Percentiles rank a stretch among this genome's conserved stretches.
phyloP scores from a whole-genome alignment of 2,113 vertebrate genomes.

The Platanista minor region DNA sequence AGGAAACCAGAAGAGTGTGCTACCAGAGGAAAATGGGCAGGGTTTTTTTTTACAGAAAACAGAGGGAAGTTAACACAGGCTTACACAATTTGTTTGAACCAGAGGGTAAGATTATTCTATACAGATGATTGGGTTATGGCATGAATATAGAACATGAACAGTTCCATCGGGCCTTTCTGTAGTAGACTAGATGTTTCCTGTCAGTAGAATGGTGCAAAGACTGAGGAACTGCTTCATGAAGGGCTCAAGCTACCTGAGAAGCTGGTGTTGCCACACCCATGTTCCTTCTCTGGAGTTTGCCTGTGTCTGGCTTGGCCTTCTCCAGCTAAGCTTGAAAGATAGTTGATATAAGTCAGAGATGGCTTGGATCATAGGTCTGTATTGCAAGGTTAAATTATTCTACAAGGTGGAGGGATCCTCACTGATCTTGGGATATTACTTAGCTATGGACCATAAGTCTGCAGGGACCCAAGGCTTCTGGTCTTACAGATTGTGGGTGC shows the following conservation, averaged over 20 bases:
- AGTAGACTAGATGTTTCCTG: not conserved
- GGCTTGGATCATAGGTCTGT: not conserved
- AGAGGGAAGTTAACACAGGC: not conserved
- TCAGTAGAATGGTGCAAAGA: not conserved
- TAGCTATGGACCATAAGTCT: not conserved
- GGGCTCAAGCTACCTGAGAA: not conserved
- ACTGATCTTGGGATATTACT: not conserved
- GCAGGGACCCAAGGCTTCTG: fast-evolving
- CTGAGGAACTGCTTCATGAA: not conserved
- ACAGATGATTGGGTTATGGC: not conserved
- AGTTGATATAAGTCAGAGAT: not conserved
- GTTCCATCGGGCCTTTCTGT: too few species aligned
- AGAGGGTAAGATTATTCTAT: not conserved
- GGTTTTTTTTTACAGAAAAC: not conserved
- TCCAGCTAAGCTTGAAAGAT: not conserved
- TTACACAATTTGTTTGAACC: not conserved
- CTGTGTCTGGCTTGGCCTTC: not conserved
- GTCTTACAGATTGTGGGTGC: not conserved
- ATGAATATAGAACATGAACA: not conserved
- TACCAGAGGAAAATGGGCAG: too few species aligned
- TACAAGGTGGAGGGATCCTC: not conserved
- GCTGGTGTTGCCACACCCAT: not conserved
- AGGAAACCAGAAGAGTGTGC: not conserved
- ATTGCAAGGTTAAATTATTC: not conserved
- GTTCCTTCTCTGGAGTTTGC: not conserved